Base-by-base conservation (phyloP, 2,797 vertebrate genomes). In the Chrosomus eos region DNA sequence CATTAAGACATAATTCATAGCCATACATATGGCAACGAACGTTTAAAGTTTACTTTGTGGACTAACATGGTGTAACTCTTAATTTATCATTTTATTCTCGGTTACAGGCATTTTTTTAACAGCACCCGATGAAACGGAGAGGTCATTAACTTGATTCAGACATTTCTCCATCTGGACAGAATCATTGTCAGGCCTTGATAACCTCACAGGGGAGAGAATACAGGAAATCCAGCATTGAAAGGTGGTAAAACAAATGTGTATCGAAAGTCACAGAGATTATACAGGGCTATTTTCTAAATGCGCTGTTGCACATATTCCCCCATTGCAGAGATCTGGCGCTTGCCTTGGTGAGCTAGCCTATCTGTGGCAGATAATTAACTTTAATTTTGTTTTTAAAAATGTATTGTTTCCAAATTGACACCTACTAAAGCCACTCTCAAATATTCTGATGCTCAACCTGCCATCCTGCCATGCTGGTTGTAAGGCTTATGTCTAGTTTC, bases 181-280 rank as follows among this genome's bases (percentile, higher is more conserved):
- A 80, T 86, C 81, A 58, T 67, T 62, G 18, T 78, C 78, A 76
- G 78, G 19, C 51, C 18, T 73, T 26, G 38, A 51, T 82, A 60
- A 82, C n/a, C 21, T 60, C 14, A 67, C 28, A 18, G 62, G 71
- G 38, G 60, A 87, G 81, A 36, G 51, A 90, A 87, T 89, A 53
- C 89, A 93, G 92, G 92, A 93, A 92, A 92, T 93, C 87, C 91
- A 92, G 90, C 86, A 89, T 88, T 90, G 93, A 93, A 90, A 66
- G 87, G 86, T 88, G 88, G 84, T 93, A 89, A 94, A 93, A 91
- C 38, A 72, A 6, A 70, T 53, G 21, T 75, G 43, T 72, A 72
- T 5, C 28, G 7, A 72, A 72, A 45, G 40, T 14, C 23, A 2
- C n/a, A 8, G 13, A 38, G 23, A 7, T 72, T 45, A 28, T 19